Percentiles rank a stretch among this genome's conserved stretches.
Evolutionary conservation across 2,888 invertebrate genomes (phyloP).

Genomic region (Pandemis heparana): DNA sequence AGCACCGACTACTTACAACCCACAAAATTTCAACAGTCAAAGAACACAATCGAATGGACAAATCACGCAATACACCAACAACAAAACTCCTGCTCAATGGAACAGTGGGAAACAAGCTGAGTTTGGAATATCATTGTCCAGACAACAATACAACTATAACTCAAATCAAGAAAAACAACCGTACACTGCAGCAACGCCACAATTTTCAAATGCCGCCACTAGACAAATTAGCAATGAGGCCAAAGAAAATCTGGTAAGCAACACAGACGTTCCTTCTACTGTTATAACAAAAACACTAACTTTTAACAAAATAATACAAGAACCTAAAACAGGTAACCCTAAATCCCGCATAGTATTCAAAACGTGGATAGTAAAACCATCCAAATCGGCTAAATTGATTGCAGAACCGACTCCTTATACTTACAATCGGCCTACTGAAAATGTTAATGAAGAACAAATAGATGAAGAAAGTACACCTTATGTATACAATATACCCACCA

Average conservation of each 20-base stretch:
- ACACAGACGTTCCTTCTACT: slow-evolving; percentile 61
- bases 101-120: slow-evolving; percentile 58
- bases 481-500: slow-evolving; percentile 53
- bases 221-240: slow-evolving; percentile 60
- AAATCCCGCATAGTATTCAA: slow-evolving; percentile 77
- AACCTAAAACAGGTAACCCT: slow-evolving; percentile 66
- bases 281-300: slow-evolving; percentile 74
- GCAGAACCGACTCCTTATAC: slow-evolving; percentile 66
- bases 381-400: slow-evolving; percentile 64
- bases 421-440: slow-evolving; percentile 61
- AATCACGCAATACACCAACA: slow-evolving; percentile 57
- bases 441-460: slow-evolving; percentile 56
- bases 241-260: slow-evolving; percentile 79
- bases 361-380: slow-evolving; percentile 80
- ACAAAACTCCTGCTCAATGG: slow-evolving; percentile 54
- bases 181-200: slow-evolving; percentile 58
- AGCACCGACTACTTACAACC: slow-evolving; percentile 48
- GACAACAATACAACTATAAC: slow-evolving; percentile 59
- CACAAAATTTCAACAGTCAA: slow-evolving; percentile 53
- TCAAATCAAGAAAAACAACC: slow-evolving; percentile 59
- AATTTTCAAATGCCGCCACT: slow-evolving; percentile 57
- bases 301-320: slow-evolving; percentile 68
- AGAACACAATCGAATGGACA: slow-evolving; percentile 56
- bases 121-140: slow-evolving; percentile 56
- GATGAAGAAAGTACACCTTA: slow-evolving; percentile 63